phyloP scores from a whole-genome alignment of 2,797 vertebrate species.

The Danionella dracula region DNA sequence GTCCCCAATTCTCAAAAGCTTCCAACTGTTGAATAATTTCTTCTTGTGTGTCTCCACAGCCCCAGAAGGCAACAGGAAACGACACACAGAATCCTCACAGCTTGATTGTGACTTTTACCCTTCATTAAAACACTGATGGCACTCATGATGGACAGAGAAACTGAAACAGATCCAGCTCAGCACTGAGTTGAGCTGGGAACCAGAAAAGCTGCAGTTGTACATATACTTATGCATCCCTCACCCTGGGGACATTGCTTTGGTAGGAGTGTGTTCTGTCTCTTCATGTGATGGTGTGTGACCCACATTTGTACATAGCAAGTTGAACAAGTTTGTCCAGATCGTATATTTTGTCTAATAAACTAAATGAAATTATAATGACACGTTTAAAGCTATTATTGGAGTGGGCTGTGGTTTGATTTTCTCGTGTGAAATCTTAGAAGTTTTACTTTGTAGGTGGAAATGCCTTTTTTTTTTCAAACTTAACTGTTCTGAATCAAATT shows the following conservation, averaged over 20 bases:
- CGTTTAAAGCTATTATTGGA: conserved; percentile 31
- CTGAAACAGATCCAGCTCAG: conserved; percentile 73
- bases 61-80: conserved; percentile 90
- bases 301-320: conserved; percentile 96
- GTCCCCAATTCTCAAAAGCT: not conserved
- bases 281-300: conserved; percentile 84
- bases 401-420: not conserved
- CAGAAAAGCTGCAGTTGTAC: conserved; percentile 80
- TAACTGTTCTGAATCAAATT: no score
- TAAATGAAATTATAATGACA: conserved; percentile 89
- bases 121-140: conserved; percentile 36
- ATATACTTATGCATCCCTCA: conserved; percentile 72
- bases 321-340: conserved; percentile 98
- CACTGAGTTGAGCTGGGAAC: conserved; percentile 75
- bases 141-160: conserved; percentile 65
- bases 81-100: conserved; percentile 89
- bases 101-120: conserved; percentile 76
- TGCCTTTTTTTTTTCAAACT: no score
- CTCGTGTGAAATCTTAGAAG: not conserved
- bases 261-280: conserved; percentile 74
- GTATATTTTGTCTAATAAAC: conserved; percentile 99
- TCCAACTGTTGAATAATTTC: conserved; percentile 40
- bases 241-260: conserved; percentile 74
- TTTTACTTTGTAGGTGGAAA: no score
- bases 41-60: conserved; percentile 71